Percentiles rank a stretch among this genome's conserved stretches.
Conservation (phyloP, 2,113 vertebrate species). For the Gadus macrocephalus region DNA sequence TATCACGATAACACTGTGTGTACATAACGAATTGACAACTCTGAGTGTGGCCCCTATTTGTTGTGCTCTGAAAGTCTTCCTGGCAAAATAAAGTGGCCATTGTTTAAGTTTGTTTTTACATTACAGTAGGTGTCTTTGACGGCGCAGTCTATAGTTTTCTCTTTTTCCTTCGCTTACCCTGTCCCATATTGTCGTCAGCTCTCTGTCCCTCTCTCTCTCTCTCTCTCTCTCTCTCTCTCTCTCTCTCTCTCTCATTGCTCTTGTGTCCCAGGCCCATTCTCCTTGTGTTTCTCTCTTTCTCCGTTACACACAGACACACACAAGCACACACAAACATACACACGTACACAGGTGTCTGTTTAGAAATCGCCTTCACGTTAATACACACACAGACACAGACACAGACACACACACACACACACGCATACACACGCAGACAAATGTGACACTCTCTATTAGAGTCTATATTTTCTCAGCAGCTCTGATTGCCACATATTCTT, state of each 20-base stretch:
- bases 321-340: not conserved
- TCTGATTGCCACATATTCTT: constrained; percentile 97
- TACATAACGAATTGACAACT: constrained; percentile 50
- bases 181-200: not conserved
- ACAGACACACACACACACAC: constrained; percentile 1
- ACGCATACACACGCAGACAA: not conserved
- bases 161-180: constrained; percentile 21
- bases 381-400: not conserved
- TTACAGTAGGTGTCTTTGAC: constrained; percentile 51
- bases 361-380: too few relatives aligned
- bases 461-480: constrained; percentile 91
- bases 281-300: constrained; percentile 7
- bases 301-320: constrained; percentile 4
- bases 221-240: not conserved
- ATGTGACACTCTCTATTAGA: constrained; percentile 67
- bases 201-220: constrained; percentile 11
- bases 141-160: constrained; percentile 37
- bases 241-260: not conserved
- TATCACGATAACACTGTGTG: constrained; percentile 56
- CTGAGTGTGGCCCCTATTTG: constrained; percentile 32
- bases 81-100: constrained; percentile 37
- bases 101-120: constrained; percentile 4
- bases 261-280: constrained; percentile 11
- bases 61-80: constrained; percentile 49
- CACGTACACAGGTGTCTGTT: not conserved